Base-by-base conservation (phyloP, 2,888 invertebrate species). In the Idaea dimidiata region DNA sequence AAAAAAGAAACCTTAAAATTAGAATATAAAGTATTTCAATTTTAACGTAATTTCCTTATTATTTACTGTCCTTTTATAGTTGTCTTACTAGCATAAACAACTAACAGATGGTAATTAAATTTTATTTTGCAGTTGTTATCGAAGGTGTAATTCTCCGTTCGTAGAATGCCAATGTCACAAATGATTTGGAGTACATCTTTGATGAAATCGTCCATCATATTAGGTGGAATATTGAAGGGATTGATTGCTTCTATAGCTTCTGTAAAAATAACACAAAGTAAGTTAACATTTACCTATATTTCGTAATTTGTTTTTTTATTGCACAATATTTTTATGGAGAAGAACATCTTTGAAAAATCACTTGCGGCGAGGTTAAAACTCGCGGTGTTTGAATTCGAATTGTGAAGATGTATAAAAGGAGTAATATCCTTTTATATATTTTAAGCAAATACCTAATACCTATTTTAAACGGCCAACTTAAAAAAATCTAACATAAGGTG, bases 241-340 rank as follows among this genome's bases (percentile, higher is more conserved):
- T 95, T 96, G 4, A 96, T 94, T 0, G 96, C 96, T 66, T 91
- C 87, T 0, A 95, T 91, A 57, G 95, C 94, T 75, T 94, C 96
- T 95, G 84, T 24, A 90, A 89, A 69, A 58, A 57, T 10, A 62
- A n/a, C n/a, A 53, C 10, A 58, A 18, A 57, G 17, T 32, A 16
- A 63, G 60, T 18, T 54, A 16, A n/a, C 54, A 65, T 55, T 8
- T 61, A 10, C 24, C 24, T 24, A 3, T 24, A 1, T 5, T 24
- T 3, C 24, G 3, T n/a, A n/a, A n/a, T n/a, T n/a, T n/a, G n/a
- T n/a, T n/a, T n/a, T n/a, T n/a, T n/a, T n/a, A n/a, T n/a, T n/a
- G n/a, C n/a, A n/a, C n/a, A n/a, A n/a, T n/a, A n/a, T n/a, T n/a
- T n/a, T n/a, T n/a, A n/a, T n/a, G n/a, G n/a, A n/a, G n/a, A n/a